phyloP scores from a whole-genome alignment of 1,140 invertebrate species.

The Cheumatopsyche charites region DNA sequence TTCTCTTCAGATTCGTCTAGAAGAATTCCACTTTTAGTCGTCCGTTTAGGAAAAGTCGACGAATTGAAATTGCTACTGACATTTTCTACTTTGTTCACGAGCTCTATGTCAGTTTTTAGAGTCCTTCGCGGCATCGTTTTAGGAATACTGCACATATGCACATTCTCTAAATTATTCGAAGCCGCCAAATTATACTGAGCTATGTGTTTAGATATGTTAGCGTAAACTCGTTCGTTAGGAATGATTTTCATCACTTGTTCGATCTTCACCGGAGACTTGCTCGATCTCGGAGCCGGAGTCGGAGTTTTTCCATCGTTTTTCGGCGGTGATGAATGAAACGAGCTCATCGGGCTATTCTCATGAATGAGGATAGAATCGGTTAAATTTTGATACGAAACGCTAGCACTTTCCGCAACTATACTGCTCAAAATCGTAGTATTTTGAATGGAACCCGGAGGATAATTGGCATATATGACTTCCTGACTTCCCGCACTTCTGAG shows the following conservation, averaged over 20 bases:
- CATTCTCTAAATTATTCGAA: constrained; percentile 14
- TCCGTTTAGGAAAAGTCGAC: constrained; percentile 46
- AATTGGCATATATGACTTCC: constrained; percentile 46
- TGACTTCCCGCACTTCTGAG: neutral
- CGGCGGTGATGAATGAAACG: constrained; percentile 11
- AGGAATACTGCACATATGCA: constrained; percentile 37
- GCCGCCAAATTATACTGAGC: constrained; percentile 13
- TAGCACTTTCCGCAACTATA: constrained; percentile 34
- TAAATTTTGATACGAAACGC: constrained; percentile 45
- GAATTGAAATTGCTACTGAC: constrained; percentile 21
- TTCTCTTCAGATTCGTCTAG: constrained; percentile 30
- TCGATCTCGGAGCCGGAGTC: constrained; percentile 44
- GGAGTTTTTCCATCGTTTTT: constrained; percentile 44
- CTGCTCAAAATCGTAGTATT: constrained; percentile 8
- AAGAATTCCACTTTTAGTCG: constrained; percentile 46
- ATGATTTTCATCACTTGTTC: constrained; percentile 11
- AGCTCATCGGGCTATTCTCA: constrained; percentile 42
- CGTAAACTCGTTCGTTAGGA: constrained; percentile 44
- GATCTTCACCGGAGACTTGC: constrained; percentile 32
- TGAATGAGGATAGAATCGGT: constrained; percentile 48
- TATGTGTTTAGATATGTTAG: constrained; percentile 39
- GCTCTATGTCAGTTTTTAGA: constrained; percentile 16
- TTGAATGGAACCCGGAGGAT: constrained; percentile 30
- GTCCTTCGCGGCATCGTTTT: constrained; percentile 44
- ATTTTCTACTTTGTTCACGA: constrained; percentile 17